phyloP scores from a whole-genome alignment of 2,113 vertebrate genomes.

The Vireo altiloquus region DNA sequence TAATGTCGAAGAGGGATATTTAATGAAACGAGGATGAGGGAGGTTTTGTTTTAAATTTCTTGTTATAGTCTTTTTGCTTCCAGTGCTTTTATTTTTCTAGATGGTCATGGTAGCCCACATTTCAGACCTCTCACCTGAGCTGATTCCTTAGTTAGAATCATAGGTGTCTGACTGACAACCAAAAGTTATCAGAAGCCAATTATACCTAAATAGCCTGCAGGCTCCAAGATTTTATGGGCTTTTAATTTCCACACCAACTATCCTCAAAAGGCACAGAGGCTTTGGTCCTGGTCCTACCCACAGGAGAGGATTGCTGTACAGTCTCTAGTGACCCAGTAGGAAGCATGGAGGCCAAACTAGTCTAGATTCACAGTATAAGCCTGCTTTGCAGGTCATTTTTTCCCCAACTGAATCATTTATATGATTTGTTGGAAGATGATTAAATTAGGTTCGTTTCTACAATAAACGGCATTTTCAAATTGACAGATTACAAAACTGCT shows the following conservation, averaged over 20 bases:
- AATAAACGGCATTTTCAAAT: neutral
- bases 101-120: neutral
- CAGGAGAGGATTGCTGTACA: neutral
- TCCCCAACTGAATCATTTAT: neutral
- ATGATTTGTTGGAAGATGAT: neutral
- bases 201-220: neutral
- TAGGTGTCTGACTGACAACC: neutral
- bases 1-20: neutral
- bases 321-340: neutral
- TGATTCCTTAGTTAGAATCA: neutral
- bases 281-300: neutral
- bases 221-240: neutral
- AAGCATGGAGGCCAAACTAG: neutral
- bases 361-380: neutral
- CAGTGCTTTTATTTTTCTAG: neutral
- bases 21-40: neutral
- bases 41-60: neutral
- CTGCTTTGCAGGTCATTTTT: neutral
- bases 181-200: neutral
- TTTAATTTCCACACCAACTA: neutral
- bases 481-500: neutral
- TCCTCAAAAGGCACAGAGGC: neutral
- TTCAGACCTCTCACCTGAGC: neutral
- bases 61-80: neutral
- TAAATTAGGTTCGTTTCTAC: neutral